Evolutionary conservation across 2,888 invertebrate species (phyloP), one percentile per base, ranked within the genome.

Genomic region (Calliphora vomitoria): DNA sequence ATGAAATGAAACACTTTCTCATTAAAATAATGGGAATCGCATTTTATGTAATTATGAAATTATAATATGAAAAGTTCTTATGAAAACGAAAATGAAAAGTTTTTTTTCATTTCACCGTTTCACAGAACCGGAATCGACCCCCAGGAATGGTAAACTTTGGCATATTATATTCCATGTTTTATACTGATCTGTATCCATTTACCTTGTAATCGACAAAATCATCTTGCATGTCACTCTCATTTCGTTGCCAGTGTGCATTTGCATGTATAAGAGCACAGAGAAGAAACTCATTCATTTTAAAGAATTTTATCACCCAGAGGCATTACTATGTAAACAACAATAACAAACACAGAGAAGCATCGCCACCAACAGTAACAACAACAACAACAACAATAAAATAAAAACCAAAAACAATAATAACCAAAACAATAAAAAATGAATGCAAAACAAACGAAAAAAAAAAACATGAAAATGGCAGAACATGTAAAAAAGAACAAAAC

Each of bases 241-340:
- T 71, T 44, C 38, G 60, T 31, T 62, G 78, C 50, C 11, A 62
- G 60, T 62, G 78, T 83, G 44, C 53, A 62, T 20, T 15, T 2
- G 8, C 41, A 53, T 13, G 4, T 31, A 41, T 0, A 20, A 53
- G 8, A 53, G 38, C n/a, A 18, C 38, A 10, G 25, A 78, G 55
- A 78, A 71, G 53, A 55, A 83, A 78, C 69, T 71, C 78, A 78
- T 64, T 83, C 66, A 79, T 86, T 83, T 58, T 76, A 41, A 76
- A 84, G 84, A 84, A 87, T 87, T 83, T 83, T 87, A 87, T 87
- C 68, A 83, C 80, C 80, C 83, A 84, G 58, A 81, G 84, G 75
- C 84, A 83, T 75, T 80, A 79, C 79, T 74, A 64, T 79, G 80
- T 71, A 64, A 80, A 58, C 75, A 86, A 86, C 53, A 87, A 83